Percentiles rank a stretch among this genome's conserved stretches.
These are phyloP conservation scores for Metalampra italica DNA, from an alignment of 2,888 invertebrate genomes.

Conservation along the genomic window DNA sequence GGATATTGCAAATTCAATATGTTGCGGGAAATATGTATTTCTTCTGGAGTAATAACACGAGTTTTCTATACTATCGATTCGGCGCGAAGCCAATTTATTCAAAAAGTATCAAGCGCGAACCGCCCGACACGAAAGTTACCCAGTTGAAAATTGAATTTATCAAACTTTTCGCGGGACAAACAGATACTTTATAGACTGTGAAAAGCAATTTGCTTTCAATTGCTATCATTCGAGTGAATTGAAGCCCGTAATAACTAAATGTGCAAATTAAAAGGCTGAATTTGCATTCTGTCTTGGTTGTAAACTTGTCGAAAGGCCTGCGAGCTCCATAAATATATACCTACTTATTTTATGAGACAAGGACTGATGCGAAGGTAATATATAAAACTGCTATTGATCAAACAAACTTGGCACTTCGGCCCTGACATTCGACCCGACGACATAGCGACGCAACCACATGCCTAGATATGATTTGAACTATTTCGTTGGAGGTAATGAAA, in stretches of 20 bases:
- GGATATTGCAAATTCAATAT: conserved; percentile 46
- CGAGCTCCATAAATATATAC: no score
- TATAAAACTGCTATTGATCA: conserved; percentile 13
- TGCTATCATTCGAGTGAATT: conserved; percentile 54
- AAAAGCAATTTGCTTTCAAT: conserved; percentile 71
- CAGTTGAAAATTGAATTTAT: conserved; percentile 73
- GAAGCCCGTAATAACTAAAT: conserved; percentile 40
- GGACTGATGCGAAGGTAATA: no score
- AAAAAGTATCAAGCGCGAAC: conserved; percentile 69
- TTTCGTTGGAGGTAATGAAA: no score
- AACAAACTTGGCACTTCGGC: conserved; percentile 17
- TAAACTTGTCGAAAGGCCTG: background rate
- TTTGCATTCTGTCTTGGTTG: background rate
- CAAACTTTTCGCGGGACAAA: conserved; percentile 70
- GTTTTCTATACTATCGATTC: conserved; percentile 57
- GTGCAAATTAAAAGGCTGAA: conserved; percentile 7
- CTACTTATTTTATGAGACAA: no score
- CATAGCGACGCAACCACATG: background rate
- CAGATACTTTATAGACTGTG: conserved; percentile 72
- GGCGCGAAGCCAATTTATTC: conserved; percentile 65
- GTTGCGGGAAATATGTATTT: conserved; percentile 36
- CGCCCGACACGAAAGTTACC: conserved; percentile 65
- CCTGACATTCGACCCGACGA: conserved; percentile 4
- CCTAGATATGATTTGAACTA: background rate
- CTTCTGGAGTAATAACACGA: conserved; percentile 32